Base-by-base conservation (phyloP, 2,113 vertebrate genomes). In the Protobothrops flavoviridis region DNA sequence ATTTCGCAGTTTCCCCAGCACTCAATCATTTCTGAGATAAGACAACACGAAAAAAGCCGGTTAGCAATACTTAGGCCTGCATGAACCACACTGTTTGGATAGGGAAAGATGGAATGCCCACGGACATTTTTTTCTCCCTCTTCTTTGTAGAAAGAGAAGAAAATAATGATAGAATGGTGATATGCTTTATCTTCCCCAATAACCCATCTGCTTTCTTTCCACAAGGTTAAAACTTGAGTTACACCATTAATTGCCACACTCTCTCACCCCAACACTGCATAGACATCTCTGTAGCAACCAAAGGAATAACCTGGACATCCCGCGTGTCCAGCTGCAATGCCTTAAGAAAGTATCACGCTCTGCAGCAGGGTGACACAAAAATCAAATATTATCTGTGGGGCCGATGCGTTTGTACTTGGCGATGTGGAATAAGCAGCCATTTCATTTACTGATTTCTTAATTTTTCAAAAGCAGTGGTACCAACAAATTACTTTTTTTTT, bases 401-500 rank as follows among this genome's bases (percentile, higher is more conserved):
- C 96, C 93, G 56, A 93, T 94, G 98, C 96, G 91, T 95, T 96
- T 97, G 97, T 95, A 96, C 94, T 97, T 96, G 69, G 69, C 96
- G 97, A 97, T 97, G 96, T 98, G 95, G 97, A 97, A 95, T 95
- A 97, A 98, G 98, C 98, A 97, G 97, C 97, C 97, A 64, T 93
- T 93, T 90, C 86, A 52, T 85, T 50, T 85, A 52, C 52, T 90
- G 21, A 20, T 85, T 90, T 85, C 55, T 81, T 29, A 64, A 55
- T 26, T 97, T 97, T 95, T 96, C 74, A 95, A 97, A 98, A 98
- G 97, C 97, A 98, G 98, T 98, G 98, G 98, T 96, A 94, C 95
- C 95, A 96, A 97, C 93, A 96, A 93, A 92, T 91, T 97, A 96
- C 95, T 97, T 95, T 93, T 93, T 95, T 56, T 53, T 33, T 13